phyloP scores from a whole-genome alignment of 2,113 vertebrate genomes.

The Thamnaconus septentrionalis region DNA sequence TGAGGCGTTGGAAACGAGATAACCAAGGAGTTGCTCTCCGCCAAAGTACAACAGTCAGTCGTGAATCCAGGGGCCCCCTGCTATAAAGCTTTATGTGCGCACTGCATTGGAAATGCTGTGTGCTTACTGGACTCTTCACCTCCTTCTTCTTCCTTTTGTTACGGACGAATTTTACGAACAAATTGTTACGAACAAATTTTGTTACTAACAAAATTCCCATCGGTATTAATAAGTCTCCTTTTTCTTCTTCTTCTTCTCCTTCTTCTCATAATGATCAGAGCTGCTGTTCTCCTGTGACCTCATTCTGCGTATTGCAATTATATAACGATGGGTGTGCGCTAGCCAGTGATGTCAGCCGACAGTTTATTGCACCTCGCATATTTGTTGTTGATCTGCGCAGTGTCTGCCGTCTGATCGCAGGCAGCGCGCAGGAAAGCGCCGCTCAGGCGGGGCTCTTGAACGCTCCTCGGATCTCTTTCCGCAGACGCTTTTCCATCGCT shows the following conservation, averaged over 20 bases:
- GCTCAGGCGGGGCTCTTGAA: neutral
- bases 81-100: conserved; percentile 21
- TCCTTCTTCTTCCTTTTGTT: neutral
- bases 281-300: too few relatives aligned
- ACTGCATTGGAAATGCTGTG: conserved; percentile 52
- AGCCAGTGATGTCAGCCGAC: too few relatives aligned
- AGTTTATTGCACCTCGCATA: neutral
- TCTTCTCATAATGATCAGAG: too few relatives aligned
- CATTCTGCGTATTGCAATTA: too few relatives aligned
- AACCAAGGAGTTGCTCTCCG: conserved; percentile 27
- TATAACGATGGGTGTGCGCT: too few relatives aligned
- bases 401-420: too few relatives aligned
- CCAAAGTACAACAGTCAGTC: conserved; percentile 25
- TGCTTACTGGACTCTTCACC: conserved; percentile 40
- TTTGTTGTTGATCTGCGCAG: conserved; percentile 10
- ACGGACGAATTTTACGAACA: too few relatives aligned
- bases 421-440: neutral
- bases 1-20: conserved; percentile 44
- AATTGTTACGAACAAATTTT: too few relatives aligned
- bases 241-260: conserved; percentile 1
- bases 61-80: conserved; percentile 13
- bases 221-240: conserved; percentile 27
- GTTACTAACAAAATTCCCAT: too few relatives aligned
- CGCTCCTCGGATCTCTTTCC: neutral
- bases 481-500: neutral